Conservation (phyloP, 2,797 vertebrate genomes). For the Fratercula arctica region DNA sequence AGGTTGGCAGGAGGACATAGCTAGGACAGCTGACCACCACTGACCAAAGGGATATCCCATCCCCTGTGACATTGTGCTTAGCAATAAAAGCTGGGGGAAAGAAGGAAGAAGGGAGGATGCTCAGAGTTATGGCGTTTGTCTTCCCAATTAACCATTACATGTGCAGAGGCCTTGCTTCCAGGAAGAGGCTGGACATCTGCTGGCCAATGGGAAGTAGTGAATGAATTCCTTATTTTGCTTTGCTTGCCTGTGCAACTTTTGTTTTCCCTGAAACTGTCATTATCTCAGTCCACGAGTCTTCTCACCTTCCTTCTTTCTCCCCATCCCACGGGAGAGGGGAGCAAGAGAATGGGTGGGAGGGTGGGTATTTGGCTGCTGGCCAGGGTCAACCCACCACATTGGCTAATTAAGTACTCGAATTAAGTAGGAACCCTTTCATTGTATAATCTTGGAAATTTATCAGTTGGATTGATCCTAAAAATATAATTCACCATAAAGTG, state of each 20-base stretch:
- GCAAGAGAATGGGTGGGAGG: background rate
- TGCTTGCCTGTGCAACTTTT: background rate
- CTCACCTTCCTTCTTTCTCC: background rate
- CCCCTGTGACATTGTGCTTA: background rate
- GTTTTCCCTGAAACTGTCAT: background rate
- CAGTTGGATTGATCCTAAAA: background rate
- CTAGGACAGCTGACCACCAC: background rate
- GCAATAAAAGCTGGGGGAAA: background rate
- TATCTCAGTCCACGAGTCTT: background rate
- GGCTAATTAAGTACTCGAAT: background rate
- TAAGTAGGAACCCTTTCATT: background rate
- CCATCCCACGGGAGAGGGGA: rapidly evolving
- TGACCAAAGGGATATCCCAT: background rate
- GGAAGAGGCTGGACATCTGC: background rate
- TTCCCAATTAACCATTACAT: background rate
- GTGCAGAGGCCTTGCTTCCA: background rate
- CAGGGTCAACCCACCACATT: background rate
- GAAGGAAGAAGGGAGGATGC: background rate
- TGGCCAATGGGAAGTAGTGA: background rate
- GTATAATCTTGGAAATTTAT: background rate
- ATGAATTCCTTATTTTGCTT: background rate
- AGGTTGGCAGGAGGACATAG: background rate
- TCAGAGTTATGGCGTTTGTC: rapidly evolving
- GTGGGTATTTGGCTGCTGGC: background rate
- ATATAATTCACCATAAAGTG: background rate